These are phyloP conservation scores for Cybosia mesomella DNA, from an alignment of 2,888 invertebrate species.

Conservation along the genomic window DNA sequence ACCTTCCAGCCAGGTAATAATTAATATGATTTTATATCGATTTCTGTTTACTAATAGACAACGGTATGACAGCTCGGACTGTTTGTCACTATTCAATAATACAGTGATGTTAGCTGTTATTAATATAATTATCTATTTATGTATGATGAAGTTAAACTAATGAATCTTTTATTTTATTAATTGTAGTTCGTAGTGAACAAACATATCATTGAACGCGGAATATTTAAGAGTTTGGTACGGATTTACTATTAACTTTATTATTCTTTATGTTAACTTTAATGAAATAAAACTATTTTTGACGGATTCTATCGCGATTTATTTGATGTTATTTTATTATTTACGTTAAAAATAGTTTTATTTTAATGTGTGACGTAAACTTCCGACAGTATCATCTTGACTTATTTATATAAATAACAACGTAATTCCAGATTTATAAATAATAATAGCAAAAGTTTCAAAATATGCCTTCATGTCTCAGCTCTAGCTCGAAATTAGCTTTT, in stretches of 20 bases:
- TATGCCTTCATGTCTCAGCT: no score
- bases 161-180: slow-evolving; percentile 50
- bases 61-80: background rate
- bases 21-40: background rate
- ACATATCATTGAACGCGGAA: slow-evolving; percentile 9
- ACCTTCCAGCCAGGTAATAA: background rate
- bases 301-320: no score
- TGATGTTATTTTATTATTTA: no score
- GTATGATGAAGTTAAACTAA: slow-evolving; percentile 36
- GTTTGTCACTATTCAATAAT: background rate
- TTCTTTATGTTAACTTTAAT: no score
- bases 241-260: background rate
- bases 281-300: no score
- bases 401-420: no score
- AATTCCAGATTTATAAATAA: no score
- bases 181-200: slow-evolving; percentile 45
- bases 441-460: no score
- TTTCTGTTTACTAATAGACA: background rate
- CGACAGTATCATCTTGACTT: no score
- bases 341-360: no score
- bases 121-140: slow-evolving; percentile 21
- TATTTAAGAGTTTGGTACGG: background rate
- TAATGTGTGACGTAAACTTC: no score
- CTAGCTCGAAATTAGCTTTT: no score
- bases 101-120: slow-evolving; percentile 5